These are phyloP conservation scores for Rhyacophila brunnea DNA, from an alignment of 1,140 invertebrate genomes.

Conservation along the genomic window DNA sequence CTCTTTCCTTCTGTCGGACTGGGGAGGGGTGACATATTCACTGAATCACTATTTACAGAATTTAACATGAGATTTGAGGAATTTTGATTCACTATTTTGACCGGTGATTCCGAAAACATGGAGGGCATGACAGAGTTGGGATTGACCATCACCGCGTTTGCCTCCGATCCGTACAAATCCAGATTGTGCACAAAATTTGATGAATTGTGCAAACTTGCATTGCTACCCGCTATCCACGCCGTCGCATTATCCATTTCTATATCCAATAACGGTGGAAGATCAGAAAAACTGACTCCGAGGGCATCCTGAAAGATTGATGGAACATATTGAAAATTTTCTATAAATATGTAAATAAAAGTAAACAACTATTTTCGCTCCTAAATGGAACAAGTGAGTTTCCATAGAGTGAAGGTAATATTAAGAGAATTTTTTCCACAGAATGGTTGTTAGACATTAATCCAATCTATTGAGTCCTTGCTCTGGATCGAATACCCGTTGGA, in stretches of 20 bases:
- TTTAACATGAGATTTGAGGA: slow-evolving; percentile 50
- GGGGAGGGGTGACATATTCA: slow-evolving; percentile 43
- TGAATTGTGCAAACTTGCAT: slow-evolving; percentile 53
- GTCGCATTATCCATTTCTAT: slow-evolving; percentile 62
- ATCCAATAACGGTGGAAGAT: slow-evolving; percentile 63
- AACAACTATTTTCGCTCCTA: too few species aligned
- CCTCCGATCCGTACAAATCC: slow-evolving; percentile 71
- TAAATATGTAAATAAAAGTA: too few species aligned
- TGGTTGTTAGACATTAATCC: too few species aligned
- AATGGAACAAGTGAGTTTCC: too few species aligned
- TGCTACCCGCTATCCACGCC: slow-evolving; percentile 56
- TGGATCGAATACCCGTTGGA: too few species aligned
- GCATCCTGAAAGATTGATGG: slow-evolving; percentile 46
- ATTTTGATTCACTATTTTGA: slow-evolving; percentile 49
- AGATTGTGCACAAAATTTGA: slow-evolving; percentile 68
- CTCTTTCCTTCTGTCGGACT: slow-evolving; percentile 60
- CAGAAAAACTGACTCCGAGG: slow-evolving; percentile 59
- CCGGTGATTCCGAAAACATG: slow-evolving; percentile 59
- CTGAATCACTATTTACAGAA: slow-evolving; percentile 44
- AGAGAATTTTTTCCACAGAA: too few species aligned
- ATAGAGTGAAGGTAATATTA: too few species aligned
- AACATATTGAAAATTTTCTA: too few species aligned
- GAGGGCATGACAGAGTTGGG: slow-evolving; percentile 71
- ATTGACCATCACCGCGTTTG: slow-evolving; percentile 73
- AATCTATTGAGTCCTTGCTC: too few species aligned